Base-by-base conservation (phyloP, 2,797 vertebrate genomes). In the Typhlichthys subterraneus region DNA sequence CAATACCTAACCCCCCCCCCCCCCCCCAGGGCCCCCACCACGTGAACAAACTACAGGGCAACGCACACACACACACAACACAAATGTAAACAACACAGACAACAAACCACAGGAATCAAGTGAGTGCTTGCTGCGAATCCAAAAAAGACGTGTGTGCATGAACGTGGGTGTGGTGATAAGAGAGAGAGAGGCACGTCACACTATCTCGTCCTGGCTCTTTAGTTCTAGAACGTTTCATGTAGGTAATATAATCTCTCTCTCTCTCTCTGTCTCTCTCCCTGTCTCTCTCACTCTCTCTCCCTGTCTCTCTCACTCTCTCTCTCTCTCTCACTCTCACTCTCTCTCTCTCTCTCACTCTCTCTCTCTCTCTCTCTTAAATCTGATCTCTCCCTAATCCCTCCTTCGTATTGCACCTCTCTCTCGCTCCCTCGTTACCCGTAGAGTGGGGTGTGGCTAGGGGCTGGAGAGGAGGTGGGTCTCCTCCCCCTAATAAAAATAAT, bases 401-500 rank as follows among this genome's bases (percentile, higher is more conserved):
- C 47, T 64, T 82, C 1, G 49, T 75, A 67, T 66, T 74, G 70
- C 74, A 71, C 77, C 67, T 77, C 69, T 74, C 66, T 80, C 58
- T 59, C 12, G 57, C 73, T 77, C 86, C 86, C 83, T 85, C 70
- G 84, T 90, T 88, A 90, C 89, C 88, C 89, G 85, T 57, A 77
- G 71, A 57, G n/a, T 57, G 72, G 73, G 80, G 65, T 75, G 77
- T 77, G 73, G 70, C 7, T 19, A n/a, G n/a, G n/a, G n/a, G 61
- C 76, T 79, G 70, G 80, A 82, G 81, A 51, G 15, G 61, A 87
- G 77, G 81, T 77, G 17, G 71, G 72, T 80, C 70, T 84, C 88
- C 73, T 86, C 82, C 77, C 87, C 85, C 80, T 92, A 89, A 77
- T 91, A 89, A 92, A 91, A 90, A 90, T 83, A 90, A 90, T 83